These are phyloP conservation scores for Saguinus oedipus DNA, from an alignment of 2,797 vertebrate genomes.

Conservation along the genomic window DNA sequence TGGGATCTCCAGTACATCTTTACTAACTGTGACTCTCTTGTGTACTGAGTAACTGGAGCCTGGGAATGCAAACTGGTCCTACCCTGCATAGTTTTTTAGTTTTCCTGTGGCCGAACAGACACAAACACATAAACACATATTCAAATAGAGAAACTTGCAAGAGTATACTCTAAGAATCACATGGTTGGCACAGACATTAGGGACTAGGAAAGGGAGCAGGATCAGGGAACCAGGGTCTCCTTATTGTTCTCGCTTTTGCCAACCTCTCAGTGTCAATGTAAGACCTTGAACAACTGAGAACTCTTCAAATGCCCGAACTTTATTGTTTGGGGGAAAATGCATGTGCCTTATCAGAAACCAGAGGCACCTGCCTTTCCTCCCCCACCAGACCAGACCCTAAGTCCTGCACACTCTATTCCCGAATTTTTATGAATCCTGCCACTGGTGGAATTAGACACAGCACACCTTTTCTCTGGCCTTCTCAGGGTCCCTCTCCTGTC, in stretches of 20 bases:
- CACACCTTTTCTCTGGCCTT: not conserved
- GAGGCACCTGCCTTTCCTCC: not conserved
- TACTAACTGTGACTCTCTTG: not conserved
- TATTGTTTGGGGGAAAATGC: not conserved
- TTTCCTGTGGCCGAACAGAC: not conserved
- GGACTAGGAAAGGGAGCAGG: not conserved
- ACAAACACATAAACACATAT: no score
- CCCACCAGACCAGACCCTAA: not conserved
- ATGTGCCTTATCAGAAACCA: not conserved
- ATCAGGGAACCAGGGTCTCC: not conserved
- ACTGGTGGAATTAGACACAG: rapidly evolving
- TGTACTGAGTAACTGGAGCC: not conserved
- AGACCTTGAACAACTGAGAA: not conserved
- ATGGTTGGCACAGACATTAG: not conserved
- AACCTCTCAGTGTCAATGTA: not conserved
- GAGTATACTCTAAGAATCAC: not conserved
- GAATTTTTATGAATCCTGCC: rapidly evolving
- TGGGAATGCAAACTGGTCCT: rapidly evolving
- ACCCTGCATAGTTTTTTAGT: not conserved
- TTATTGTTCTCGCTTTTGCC: not conserved
- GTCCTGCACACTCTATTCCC: not conserved
- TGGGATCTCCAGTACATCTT: rapidly evolving
- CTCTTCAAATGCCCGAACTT: not conserved
- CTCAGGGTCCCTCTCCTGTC: not conserved
- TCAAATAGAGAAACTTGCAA: not conserved